Evolutionary conservation across 2,888 invertebrate species (phyloP).

Genomic region (Choreutis nemorana): DNA sequence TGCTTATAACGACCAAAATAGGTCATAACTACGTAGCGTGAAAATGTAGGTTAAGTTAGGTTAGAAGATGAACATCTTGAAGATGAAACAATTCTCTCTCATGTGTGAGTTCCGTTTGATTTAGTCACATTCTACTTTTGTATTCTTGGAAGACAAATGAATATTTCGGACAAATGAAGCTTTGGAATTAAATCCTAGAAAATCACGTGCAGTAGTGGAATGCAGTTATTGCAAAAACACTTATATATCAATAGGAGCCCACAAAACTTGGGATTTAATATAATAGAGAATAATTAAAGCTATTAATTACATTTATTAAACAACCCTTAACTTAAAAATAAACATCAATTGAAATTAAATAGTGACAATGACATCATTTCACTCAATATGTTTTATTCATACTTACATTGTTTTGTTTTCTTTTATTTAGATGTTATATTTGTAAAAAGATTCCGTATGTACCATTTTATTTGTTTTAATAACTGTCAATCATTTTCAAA

Average conservation of each 20-base stretch:
- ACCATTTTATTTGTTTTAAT: slow-evolving; percentile 14
- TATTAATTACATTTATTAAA: no score
- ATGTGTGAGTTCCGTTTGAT: neutral
- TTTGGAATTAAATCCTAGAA: slow-evolving; percentile 38
- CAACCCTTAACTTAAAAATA: slow-evolving; percentile 6
- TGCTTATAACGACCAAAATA: slow-evolving; percentile 34
- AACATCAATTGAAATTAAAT: slow-evolving; percentile 1
- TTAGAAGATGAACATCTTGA: slow-evolving; percentile 28
- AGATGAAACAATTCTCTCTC: slow-evolving; percentile 20
- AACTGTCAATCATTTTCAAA: slow-evolving; percentile 18
- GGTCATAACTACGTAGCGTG: slow-evolving; percentile 31
- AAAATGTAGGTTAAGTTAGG: slow-evolving; percentile 41
- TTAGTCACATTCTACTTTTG: neutral
- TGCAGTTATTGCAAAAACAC: slow-evolving; percentile 45
- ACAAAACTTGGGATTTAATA: slow-evolving; percentile 12
- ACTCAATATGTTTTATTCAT: slow-evolving; percentile 3
- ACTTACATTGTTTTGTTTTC: neutral
- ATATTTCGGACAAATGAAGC: slow-evolving; percentile 55
- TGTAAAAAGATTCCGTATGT: neutral
- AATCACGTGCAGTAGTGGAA: slow-evolving; percentile 48
- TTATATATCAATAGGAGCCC: slow-evolving; percentile 31
- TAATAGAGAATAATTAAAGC: slow-evolving; percentile 2
- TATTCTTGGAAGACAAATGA: no score
- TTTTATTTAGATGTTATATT: slow-evolving; percentile 2
- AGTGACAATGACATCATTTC: slow-evolving; percentile 1